Percentiles rank a stretch among this genome's conserved stretches.
Conservation (phyloP, 2,797 vertebrate species). For the Neosilurus mollespiculum region DNA sequence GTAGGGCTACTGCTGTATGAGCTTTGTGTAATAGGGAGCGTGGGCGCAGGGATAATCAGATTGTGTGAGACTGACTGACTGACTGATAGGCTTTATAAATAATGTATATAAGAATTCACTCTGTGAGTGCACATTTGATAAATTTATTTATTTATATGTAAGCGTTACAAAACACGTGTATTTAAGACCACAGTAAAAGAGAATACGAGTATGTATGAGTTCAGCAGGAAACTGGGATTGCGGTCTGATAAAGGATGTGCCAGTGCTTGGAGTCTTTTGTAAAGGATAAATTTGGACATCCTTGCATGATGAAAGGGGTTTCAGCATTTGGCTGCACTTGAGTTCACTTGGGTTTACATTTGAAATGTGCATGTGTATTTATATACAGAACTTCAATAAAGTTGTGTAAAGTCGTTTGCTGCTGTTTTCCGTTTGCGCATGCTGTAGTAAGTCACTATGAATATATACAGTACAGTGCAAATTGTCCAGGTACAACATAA, state of each 20-base stretch:
- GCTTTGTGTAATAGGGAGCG: constrained; percentile 41
- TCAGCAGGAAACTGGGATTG: constrained; percentile 82
- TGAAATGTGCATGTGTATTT: constrained; percentile 99
- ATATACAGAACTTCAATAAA: constrained; percentile 99
- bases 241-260: constrained; percentile 85
- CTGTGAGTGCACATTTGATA: constrained; percentile 99
- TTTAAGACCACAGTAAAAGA: constrained; percentile 84
- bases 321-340: constrained; percentile 97
- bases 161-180: constrained; percentile 87
- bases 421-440: constrained; percentile 63
- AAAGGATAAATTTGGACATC: constrained; percentile 79
- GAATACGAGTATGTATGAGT: constrained; percentile 66
- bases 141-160: constrained; percentile 99
- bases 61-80: constrained; percentile 79
- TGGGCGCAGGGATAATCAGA: constrained; percentile 64
- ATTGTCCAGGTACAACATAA: neutral
- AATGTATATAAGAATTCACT: constrained; percentile 99
- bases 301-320: constrained; percentile 87
- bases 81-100: constrained; percentile 89
- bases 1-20: constrained; percentile 76
- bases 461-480: neutral
- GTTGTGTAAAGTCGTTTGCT: constrained; percentile 89
- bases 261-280: constrained; percentile 73
- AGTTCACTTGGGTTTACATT: constrained; percentile 99
- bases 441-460: neutral